These are phyloP conservation scores for Pristionchus exspectatus DNA, from an alignment of 2,888 invertebrate genomes.

Conservation along the genomic window DNA sequence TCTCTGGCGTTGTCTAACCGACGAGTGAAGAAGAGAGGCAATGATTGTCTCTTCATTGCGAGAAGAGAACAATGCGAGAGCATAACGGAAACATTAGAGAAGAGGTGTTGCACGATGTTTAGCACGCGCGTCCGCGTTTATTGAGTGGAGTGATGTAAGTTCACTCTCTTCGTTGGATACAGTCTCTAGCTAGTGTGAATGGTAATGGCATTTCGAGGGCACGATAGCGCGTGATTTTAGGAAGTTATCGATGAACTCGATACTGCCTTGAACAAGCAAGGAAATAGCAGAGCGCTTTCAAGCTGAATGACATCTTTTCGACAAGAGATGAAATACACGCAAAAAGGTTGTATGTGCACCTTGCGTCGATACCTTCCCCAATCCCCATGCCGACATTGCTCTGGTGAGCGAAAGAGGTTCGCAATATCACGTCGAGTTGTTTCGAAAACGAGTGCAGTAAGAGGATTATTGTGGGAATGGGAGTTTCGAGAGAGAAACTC, in stretches of 20 bases:
- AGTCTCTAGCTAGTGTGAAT: not conserved
- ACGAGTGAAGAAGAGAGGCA: not conserved
- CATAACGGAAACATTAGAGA: slow-evolving; percentile 23
- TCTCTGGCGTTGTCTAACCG: not conserved
- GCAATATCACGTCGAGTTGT: slow-evolving; percentile 24
- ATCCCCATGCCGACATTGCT: not conserved
- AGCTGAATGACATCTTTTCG: too few species aligned
- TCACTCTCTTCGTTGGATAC: not conserved
- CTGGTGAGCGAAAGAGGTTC: not conserved
- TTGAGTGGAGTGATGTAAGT: not conserved
- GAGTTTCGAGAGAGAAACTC: slow-evolving; percentile 11
- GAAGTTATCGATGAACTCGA: slow-evolving; percentile 2
- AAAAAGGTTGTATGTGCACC: too few species aligned
- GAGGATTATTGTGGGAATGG: not conserved
- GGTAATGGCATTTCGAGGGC: not conserved
- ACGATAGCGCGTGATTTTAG: not conserved
- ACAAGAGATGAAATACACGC: too few species aligned
- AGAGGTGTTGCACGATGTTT: slow-evolving; percentile 22
- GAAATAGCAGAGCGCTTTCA: too few species aligned
- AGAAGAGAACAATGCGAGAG: not conserved
- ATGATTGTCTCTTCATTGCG: not conserved
- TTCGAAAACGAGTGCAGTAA: not conserved
- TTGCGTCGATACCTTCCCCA: too few species aligned
- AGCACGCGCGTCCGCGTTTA: not conserved
- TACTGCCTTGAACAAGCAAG: not conserved